Evolutionary conservation across 2,797 vertebrate genomes (phyloP).

Genomic region (Triplophysa bombifrons): DNA sequence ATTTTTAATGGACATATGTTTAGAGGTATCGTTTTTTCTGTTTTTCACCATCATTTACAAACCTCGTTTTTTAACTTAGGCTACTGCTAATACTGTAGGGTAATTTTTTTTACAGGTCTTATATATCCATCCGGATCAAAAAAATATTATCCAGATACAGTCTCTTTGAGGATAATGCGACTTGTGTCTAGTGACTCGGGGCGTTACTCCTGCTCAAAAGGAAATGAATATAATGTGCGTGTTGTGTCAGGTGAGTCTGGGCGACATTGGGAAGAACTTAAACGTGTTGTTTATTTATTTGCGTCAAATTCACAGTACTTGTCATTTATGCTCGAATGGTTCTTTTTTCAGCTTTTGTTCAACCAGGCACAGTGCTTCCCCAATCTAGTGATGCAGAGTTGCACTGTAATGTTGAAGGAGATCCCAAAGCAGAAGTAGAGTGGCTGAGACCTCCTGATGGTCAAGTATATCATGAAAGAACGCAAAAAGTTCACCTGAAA

Average conservation of each 20-base stretch:
- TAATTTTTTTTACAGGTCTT: background rate
- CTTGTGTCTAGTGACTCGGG: slow-evolving; percentile 34
- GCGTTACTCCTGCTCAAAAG: background rate
- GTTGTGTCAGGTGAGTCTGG: slow-evolving; percentile 46
- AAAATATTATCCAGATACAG: rapidly evolving
- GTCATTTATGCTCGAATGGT: background rate
- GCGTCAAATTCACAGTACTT: background rate
- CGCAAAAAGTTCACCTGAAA: background rate
- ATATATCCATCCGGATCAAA: rapidly evolving
- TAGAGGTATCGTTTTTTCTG: slow-evolving; percentile 51
- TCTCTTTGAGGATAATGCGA: background rate
- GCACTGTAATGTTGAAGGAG: slow-evolving; percentile 10
- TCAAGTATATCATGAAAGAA: rapidly evolving
- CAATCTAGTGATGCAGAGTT: background rate
- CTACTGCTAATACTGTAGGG: background rate
- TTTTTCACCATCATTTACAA: background rate
- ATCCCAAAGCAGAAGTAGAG: background rate
- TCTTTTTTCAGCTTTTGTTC: slow-evolving; percentile 35
- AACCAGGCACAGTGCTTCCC: slow-evolving; percentile 1
- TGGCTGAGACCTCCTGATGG: slow-evolving; percentile 19
- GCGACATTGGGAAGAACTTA: no score
- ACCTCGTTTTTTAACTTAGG: background rate
- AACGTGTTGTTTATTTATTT: background rate
- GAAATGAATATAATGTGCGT: background rate
- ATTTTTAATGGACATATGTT: rapidly evolving